Conservation (phyloP, 1,140 invertebrate species). For the Drosophila bifasciata region DNA sequence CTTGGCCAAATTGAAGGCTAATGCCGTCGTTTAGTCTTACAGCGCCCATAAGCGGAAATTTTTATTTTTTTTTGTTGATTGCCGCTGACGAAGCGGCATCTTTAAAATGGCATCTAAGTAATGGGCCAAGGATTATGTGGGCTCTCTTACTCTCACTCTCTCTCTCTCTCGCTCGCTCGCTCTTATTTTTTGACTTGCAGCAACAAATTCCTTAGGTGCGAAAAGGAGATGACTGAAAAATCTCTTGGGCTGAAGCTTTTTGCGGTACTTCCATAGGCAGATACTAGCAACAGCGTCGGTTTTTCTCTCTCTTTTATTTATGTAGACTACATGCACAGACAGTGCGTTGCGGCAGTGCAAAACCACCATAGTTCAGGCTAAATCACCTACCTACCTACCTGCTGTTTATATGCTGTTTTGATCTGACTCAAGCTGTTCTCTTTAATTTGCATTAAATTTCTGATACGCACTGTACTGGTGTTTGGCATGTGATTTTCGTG, state of each 20-base stretch:
- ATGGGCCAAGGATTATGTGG: neutral
- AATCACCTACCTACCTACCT: no score
- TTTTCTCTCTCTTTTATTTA: slow-evolving; percentile 22
- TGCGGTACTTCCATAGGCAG: slow-evolving; percentile 11
- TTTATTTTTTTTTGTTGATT: slow-evolving; percentile 44
- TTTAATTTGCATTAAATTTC: neutral
- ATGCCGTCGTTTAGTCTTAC: slow-evolving; percentile 62
- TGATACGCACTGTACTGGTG: slow-evolving; percentile 26
- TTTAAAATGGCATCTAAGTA: slow-evolving; percentile 30
- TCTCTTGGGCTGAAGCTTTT: slow-evolving; percentile 24
- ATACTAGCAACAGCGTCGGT: slow-evolving; percentile 1
- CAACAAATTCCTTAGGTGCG: slow-evolving; percentile 37
- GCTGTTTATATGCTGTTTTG: no score
- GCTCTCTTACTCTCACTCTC: neutral
- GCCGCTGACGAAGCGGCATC: slow-evolving; percentile 55
- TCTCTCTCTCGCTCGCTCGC: slow-evolving; percentile 26
- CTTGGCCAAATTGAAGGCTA: slow-evolving; percentile 66
- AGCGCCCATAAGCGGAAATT: slow-evolving; percentile 34
- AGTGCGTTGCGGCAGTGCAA: neutral
- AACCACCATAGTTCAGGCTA: no score
- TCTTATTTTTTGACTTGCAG: slow-evolving; percentile 15
- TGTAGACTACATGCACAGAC: slow-evolving; percentile 26
- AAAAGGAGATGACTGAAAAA: slow-evolving; percentile 23
- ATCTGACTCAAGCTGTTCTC: neutral
- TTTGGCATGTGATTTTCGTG: slow-evolving; percentile 8